Conservation (phyloP, 2,113 vertebrate genomes). For the Zapus hudsonius region DNA sequence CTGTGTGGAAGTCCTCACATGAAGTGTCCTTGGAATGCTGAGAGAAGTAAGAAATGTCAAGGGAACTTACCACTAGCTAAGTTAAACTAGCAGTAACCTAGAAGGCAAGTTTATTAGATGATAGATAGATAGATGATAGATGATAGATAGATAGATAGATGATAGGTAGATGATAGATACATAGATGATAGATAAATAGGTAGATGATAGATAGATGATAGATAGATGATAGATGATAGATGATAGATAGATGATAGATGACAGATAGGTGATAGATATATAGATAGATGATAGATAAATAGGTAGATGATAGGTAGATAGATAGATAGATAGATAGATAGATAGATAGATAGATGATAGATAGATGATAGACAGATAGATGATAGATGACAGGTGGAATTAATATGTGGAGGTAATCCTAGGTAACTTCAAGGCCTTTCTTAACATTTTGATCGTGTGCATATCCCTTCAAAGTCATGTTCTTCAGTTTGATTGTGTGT, state of each 20-base stretch:
- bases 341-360: too few relatives aligned
- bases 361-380: too few relatives aligned
- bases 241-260: neutral
- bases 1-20: neutral
- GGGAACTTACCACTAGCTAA: neutral
- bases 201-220: too few relatives aligned
- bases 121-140: neutral
- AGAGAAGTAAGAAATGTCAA: neutral
- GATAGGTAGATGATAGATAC: fast-evolving
- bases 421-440: neutral
- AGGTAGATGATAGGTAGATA: too few relatives aligned
- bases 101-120: too few relatives aligned
- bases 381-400: neutral
- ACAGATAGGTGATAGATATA: too few relatives aligned
- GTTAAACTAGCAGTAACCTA: neutral
- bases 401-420: too few relatives aligned
- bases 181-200: neutral
- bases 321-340: too few relatives aligned
- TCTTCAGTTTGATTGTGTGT: constrained; percentile 16
- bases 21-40: neutral
- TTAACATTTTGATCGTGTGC: constrained; percentile 10
- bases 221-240: neutral
- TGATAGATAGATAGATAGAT: neutral
- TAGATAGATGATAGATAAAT: neutral
- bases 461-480: neutral